These are phyloP conservation scores for Eolophus roseicapilla DNA, from an alignment of 2,113 vertebrate species.

Conservation along the genomic window DNA sequence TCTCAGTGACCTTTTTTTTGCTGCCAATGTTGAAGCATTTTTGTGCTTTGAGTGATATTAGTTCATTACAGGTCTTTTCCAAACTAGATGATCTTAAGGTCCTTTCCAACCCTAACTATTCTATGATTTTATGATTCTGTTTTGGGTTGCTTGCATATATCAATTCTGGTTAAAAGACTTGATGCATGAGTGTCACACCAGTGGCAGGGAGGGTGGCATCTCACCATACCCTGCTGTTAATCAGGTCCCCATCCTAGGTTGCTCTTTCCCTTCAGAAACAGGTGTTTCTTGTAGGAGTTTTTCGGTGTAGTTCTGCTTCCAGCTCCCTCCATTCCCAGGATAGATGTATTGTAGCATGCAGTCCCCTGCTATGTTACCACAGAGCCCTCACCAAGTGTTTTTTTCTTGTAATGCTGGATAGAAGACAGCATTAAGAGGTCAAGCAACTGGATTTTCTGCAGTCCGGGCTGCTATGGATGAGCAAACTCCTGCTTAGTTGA, in stretches of 20 bases:
- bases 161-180: not conserved
- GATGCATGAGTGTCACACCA: not conserved
- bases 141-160: not conserved
- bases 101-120: not conserved
- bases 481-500: conserved; percentile 40
- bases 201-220: no score
- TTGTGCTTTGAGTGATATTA: not conserved
- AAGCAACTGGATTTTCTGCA: conserved; percentile 51
- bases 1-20: not conserved
- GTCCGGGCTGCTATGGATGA: conserved; percentile 45
- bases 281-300: not conserved
- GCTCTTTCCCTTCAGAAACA: not conserved
- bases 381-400: not conserved
- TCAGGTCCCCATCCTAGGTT: not conserved
- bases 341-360: not conserved
- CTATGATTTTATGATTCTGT: not conserved
- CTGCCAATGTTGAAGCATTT: not conserved
- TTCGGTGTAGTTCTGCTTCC: not conserved
- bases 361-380: not conserved
- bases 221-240: not conserved
- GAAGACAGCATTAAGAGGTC: conserved; percentile 44
- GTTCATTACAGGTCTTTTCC: not conserved
- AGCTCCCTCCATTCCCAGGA: not conserved
- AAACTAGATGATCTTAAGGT: not conserved
- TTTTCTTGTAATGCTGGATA: conserved; percentile 18